Conservation (phyloP, 2,888 invertebrate genomes). For the Acleris emargana region DNA sequence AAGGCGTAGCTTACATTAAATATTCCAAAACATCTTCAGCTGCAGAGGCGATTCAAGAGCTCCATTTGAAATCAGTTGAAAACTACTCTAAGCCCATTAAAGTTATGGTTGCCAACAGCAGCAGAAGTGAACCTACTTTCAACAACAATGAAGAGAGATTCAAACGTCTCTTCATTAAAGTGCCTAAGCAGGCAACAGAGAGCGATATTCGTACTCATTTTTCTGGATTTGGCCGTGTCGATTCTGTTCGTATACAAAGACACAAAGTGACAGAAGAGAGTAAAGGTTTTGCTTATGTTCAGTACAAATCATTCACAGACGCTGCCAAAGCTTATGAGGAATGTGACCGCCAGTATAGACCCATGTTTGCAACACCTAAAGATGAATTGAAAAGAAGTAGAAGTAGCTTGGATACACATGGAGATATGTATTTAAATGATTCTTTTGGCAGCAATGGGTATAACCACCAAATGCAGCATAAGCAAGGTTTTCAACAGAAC, state of each 20-base stretch:
- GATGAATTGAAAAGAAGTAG: slow-evolving; percentile 73
- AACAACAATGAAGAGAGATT: slow-evolving; percentile 62
- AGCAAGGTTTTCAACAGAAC: slow-evolving; percentile 12
- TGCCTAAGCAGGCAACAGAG: slow-evolving; percentile 91
- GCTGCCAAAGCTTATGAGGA: slow-evolving; percentile 95
- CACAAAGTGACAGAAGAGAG: slow-evolving; percentile 91
- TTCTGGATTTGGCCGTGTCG: slow-evolving; percentile 92
- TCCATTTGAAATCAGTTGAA: slow-evolving; percentile 91
- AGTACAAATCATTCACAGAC: slow-evolving; percentile 90
- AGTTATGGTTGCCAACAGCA: slow-evolving; percentile 92
- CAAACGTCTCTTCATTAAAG: slow-evolving; percentile 93
- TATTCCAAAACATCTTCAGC: slow-evolving; percentile 96
- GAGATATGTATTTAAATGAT: slow-evolving; percentile 37
- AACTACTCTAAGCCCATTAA: slow-evolving; percentile 90
- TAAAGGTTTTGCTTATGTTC: slow-evolving; percentile 95
- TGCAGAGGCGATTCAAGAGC: slow-evolving; percentile 93
- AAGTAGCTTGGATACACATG: slow-evolving; percentile 53
- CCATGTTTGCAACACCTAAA: slow-evolving; percentile 95
- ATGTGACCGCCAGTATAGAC: slow-evolving; percentile 92
- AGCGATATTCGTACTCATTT: slow-evolving; percentile 92
- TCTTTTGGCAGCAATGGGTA: slow-evolving; percentile 12
- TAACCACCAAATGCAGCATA: slow-evolving; percentile 8
- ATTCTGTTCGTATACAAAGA: slow-evolving; percentile 89
- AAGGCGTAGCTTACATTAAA: slow-evolving; percentile 96
- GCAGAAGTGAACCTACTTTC: slow-evolving; percentile 59